A percentile compares a stretch with the other conserved stretches of the same genome.
Evolutionary conservation across 2,888 invertebrate genomes (phyloP).

Genomic region (Esperia sulphurella): DNA sequence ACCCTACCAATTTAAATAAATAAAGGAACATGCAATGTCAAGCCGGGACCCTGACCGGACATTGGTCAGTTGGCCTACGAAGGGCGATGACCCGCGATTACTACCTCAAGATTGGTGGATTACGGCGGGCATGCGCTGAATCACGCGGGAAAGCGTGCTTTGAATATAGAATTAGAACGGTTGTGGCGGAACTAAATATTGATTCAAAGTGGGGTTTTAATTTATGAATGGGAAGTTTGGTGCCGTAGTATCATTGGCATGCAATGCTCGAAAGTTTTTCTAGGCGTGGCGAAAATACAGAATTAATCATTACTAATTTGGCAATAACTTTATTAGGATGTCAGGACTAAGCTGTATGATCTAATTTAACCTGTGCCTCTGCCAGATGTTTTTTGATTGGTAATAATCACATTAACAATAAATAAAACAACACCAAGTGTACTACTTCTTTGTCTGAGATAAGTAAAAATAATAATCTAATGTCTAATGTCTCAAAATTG

Average conservation of each 20-base stretch:
- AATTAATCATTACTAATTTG: too few relatives aligned
- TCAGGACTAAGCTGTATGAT: too few relatives aligned
- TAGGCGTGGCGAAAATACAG: too few relatives aligned
- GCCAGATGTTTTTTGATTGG: too few relatives aligned
- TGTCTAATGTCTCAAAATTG: too few relatives aligned
- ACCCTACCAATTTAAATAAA: background rate
- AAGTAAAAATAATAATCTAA: too few relatives aligned
- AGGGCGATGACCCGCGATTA: slow-evolving; percentile 50
- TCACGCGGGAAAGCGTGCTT: slow-evolving; percentile 40
- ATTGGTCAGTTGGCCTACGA: slow-evolving; percentile 37
- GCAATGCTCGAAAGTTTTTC: background rate
- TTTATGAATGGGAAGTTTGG: slow-evolving; percentile 14
- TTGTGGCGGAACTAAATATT: slow-evolving; percentile 28
- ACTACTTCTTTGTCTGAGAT: too few relatives aligned
- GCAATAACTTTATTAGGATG: too few relatives aligned
- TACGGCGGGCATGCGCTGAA: slow-evolving; percentile 48
- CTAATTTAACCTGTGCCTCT: too few relatives aligned
- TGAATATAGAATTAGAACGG: slow-evolving; percentile 32
- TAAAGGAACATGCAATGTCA: slow-evolving; percentile 49
- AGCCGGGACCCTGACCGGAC: slow-evolving; percentile 58
- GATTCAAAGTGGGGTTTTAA: slow-evolving; percentile 11
- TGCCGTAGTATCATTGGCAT: background rate
- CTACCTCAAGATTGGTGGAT: slow-evolving; percentile 49
- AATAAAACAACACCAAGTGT: too few relatives aligned
- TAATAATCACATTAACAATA: too few relatives aligned